Evolutionary conservation across 2,888 invertebrate genomes (phyloP).

Genomic region (Thyatira batis): DNA sequence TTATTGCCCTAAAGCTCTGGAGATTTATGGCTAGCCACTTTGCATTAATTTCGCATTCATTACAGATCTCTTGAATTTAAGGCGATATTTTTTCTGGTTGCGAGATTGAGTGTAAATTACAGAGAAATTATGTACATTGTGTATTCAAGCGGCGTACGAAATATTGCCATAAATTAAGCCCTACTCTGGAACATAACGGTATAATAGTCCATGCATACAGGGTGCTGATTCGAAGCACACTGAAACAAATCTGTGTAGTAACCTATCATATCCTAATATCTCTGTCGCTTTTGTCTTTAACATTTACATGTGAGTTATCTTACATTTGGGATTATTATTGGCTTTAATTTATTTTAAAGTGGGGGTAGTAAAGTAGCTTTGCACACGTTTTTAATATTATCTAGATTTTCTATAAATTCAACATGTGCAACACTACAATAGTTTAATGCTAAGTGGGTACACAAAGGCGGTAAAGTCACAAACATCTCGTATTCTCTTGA

Average conservation of each 20-base stretch:
- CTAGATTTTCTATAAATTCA: not conserved
- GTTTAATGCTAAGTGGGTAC: constrained; percentile 30
- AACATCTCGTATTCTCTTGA: constrained; percentile 45
- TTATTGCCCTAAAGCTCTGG: constrained; percentile 70
- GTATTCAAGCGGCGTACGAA: constrained; percentile 29
- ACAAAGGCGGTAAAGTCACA: constrained; percentile 42
- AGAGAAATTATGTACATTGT: constrained; percentile 41
- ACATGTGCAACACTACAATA: constrained; percentile 41
- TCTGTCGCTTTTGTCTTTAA: no score
- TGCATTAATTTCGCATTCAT: constrained; percentile 79
- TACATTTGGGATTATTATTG: no score
- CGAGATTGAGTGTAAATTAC: constrained; percentile 56
- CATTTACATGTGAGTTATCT: no score
- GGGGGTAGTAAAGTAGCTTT: no score
- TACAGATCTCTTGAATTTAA: constrained; percentile 68
- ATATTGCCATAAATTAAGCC: constrained; percentile 35
- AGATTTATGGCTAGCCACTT: constrained; percentile 76
- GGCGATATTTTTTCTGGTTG: constrained; percentile 53
- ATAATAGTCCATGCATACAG: constrained; percentile 10
- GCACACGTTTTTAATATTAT: constrained; percentile 29
- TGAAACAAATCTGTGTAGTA: constrained; percentile 10
- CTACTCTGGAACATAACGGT: constrained; percentile 21
- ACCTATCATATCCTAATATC: not conserved
- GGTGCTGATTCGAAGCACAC: constrained; percentile 17
- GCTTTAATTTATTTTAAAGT: no score